Base-by-base conservation (phyloP, 2,113 vertebrate genomes). In the Quiscalus mexicanus region DNA sequence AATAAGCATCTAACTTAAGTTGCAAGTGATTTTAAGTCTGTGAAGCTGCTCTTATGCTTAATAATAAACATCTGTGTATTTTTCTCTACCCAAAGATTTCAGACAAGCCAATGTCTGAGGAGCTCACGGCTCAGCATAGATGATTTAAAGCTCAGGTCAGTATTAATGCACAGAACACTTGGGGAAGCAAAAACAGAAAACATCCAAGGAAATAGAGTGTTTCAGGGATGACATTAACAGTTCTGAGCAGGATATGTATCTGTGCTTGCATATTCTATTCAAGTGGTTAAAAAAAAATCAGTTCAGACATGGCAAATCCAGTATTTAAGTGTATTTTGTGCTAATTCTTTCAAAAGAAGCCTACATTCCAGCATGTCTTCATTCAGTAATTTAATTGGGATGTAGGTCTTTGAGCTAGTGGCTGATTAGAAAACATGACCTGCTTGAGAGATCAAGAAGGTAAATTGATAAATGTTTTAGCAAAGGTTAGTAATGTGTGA, bases 361-460 rank as follows among this genome's bases (percentile, higher is more conserved):
- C 95, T 93, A 53, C 97, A 98, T 98, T 98, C 97, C 98, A 96
- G 78, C 76, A 92, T 96, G 95, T 96, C 96, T 97, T 97, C 96
- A 10, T 93, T 95, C 91, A 53, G 89, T 98, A 98, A 98, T 98
- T 98, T 98, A 98, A 98, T 98, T 98, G 98, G 98, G 97, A 97
- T 89, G 97, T 97, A 96, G 98, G 97, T 97, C 97, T 97, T 96
- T 98, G 96, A 97, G 94, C 97, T 98, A 95, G 98, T 96, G 97
- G 97, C 98, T 98, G 98, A 99, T 99, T 98, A 99, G 97, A 98
- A 98, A 98, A 98, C 98, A 98, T 98, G 99, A 99, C 99, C 98
- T 99, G 99, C 98, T 98, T 99, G 98, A 99, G 97, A 99, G 99
- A 99, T 99, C 99, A 99, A 99, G 98, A 98, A 98, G 98, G 98